These are phyloP conservation scores for Megaceryle alcyon DNA, from an alignment of 2,797 vertebrate genomes.

Conservation along the genomic window DNA sequence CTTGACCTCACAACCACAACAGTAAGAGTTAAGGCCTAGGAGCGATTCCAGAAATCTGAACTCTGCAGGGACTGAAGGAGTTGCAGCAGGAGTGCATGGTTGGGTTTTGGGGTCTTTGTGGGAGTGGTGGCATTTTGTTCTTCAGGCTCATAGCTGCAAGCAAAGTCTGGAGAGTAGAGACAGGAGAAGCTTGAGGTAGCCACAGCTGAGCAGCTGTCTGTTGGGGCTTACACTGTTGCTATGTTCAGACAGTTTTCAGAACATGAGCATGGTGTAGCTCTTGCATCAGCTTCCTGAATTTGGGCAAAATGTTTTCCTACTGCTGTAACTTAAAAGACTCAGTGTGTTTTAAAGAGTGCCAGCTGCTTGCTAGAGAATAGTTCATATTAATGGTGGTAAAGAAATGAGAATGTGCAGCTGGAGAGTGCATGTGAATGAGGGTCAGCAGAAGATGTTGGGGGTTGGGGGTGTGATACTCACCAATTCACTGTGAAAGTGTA, in stretches of 20 bases:
- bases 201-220: neutral
- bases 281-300: neutral
- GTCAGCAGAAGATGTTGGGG: neutral
- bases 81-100: too few species aligned
- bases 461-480: neutral
- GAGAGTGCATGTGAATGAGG: neutral
- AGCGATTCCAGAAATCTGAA: neutral
- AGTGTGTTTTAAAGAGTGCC: neutral
- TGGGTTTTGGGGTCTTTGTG: neutral
- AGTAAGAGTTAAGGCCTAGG: rapidly evolving
- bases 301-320: rapidly evolving
- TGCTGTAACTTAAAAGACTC: too few species aligned
- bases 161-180: too few species aligned
- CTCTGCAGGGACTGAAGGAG: rapidly evolving
- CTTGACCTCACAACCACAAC: neutral
- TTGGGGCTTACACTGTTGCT: neutral
- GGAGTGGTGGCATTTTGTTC: neutral
- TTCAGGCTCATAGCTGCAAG: neutral
- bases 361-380: neutral
- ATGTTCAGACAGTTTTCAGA: neutral
- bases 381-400: neutral
- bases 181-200: neutral
- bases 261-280: too few species aligned
- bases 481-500: neutral
- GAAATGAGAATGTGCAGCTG: neutral